Evolutionary conservation across 2,113 vertebrate genomes (phyloP).

Genomic region (Amazona guildingii): DNA sequence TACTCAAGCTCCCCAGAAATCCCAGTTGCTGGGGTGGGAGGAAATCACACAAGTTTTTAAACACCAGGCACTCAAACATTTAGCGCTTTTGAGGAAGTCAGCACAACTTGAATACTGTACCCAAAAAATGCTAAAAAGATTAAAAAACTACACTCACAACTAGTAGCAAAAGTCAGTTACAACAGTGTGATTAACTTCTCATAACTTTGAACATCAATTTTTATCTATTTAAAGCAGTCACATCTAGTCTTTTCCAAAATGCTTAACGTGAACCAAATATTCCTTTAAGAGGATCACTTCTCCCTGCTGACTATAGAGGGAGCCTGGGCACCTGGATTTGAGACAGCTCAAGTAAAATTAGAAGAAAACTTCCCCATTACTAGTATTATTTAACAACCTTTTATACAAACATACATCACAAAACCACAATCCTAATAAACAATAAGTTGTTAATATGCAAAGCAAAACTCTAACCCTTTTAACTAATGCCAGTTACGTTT

Average conservation of each 20-base stretch:
- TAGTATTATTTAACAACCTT: neutral
- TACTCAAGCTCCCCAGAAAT: neutral
- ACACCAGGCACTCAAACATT: neutral
- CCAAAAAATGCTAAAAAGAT: neutral
- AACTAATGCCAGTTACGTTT: constrained; percentile 29
- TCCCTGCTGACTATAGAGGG: constrained; percentile 52
- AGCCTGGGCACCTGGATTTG: constrained; percentile 34
- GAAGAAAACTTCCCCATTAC: neutral
- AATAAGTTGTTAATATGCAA: neutral
- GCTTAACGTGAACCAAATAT: neutral
- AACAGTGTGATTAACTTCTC: neutral
- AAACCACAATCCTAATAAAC: neutral
- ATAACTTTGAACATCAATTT: neutral
- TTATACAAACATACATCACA: neutral
- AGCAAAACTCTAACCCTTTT: neutral
- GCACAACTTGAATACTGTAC: neutral
- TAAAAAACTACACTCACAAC: neutral
- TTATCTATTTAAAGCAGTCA: neutral
- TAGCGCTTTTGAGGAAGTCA: neutral
- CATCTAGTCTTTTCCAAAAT: neutral
- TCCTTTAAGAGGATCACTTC: neutral
- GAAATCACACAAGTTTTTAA: neutral
- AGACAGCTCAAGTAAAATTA: neutral
- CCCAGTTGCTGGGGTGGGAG: neutral
- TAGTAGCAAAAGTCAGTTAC: neutral